Percentiles rank a stretch among this genome's conserved stretches.
phyloP scores from a whole-genome alignment of 2,888 invertebrate genomes.

The Tromatobia lineatoria region DNA sequence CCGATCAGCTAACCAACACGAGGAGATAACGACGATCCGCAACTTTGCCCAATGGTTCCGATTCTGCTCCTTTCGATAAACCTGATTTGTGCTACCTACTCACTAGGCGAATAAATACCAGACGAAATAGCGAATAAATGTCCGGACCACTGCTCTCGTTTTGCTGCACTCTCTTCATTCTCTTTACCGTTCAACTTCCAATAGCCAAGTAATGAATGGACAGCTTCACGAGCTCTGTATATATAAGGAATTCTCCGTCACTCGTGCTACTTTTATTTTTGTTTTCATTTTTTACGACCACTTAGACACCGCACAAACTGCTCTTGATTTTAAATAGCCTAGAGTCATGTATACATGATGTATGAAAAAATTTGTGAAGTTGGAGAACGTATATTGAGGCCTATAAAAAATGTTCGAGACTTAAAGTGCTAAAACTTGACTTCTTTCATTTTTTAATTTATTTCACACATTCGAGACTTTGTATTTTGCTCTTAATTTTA shows the following conservation, averaged over 20 bases:
- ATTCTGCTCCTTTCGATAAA: conserved; percentile 15
- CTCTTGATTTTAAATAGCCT: not conserved
- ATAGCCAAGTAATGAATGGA: conserved; percentile 16
- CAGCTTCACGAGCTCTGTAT: not conserved
- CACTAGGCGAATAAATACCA: conserved; percentile 2
- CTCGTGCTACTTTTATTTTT: no score
- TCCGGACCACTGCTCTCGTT: conserved; percentile 1
- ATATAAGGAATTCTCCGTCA: not conserved
- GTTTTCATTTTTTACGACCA: no score
- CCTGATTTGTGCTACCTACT: not conserved
- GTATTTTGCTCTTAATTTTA: not conserved
- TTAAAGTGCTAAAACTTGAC: no score
- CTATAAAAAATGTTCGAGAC: no score
- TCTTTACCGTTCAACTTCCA: conserved; percentile 14
- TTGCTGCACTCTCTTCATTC: conserved; percentile 11
- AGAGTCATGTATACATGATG: not conserved
- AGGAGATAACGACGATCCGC: not conserved
- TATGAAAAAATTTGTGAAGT: no score
- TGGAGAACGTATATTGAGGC: no score
- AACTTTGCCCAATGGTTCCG: conserved; percentile 6
- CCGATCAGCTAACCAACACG: not conserved
- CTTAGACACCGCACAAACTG: no score
- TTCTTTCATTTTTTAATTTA: no score
- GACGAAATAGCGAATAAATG: not conserved
- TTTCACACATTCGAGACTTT: not conserved